Base-by-base conservation (phyloP, 2,888 invertebrate genomes). In the Drosophila paracracens region DNA sequence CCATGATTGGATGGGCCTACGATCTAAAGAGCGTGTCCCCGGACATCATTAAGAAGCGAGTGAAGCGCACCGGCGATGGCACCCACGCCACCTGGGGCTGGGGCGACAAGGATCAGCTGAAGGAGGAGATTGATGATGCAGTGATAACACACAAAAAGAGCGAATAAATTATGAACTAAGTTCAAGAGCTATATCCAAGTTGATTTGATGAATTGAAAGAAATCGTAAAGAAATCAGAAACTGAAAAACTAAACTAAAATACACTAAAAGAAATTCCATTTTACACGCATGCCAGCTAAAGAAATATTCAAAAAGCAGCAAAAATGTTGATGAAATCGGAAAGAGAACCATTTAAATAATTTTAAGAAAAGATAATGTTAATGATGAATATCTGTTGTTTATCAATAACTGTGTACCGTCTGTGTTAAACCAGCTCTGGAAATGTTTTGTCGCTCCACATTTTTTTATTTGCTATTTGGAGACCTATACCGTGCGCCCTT, bases 1-100 rank as follows among this genome's bases (percentile, higher is more conserved):
- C 97, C 16, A 95, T 95, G 92, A 94, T 98, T 78, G 98, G 98
- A 25, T 96, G 96, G 96, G 98, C 97, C 0, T 97, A 97, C 91
- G 97, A 98, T 92, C 92, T 97, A 82, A 98, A 97, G 93, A 96
- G 96, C 0, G 97, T 97, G 0, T 96, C 96, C 0, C 91, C 94
- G 11, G 95, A 96, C 59, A 95, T 96, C 82, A 94, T 97, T 16
- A 94, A 95, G 88, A 95, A 94, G 84, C 94, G 97, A 25, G 96
- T 96, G 0, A 92, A 94, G 84, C 94, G 96, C 70, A 97, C 97
- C 0, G 97, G 97, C 0, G 96, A 96, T 82, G 96, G 96, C 1
- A 94, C 94, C 0, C 96, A 96, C 88, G 94, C 95, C 46, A 93
- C 96, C 7, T 97, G 97, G 97, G 97, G 97, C 1, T 96, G 96